Evolutionary conservation across 1,140 invertebrate species (phyloP), one percentile per base, ranked within the genome.

Genomic region (Drosophila malerkotliana): DNA sequence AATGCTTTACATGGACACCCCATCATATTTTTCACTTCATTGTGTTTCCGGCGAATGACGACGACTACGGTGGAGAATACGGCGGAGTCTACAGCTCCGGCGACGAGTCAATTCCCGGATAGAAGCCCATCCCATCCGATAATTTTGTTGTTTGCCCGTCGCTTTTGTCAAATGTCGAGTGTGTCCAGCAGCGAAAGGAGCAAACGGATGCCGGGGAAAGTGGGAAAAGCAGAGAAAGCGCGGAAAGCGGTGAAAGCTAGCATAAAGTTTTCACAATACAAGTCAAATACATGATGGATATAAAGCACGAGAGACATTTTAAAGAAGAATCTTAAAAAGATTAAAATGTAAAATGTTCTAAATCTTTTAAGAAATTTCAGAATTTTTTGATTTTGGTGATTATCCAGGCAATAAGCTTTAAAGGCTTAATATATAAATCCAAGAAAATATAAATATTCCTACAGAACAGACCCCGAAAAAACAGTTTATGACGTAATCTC

Each of bases 11-110:
- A 68, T 53, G 72, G 52, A 41, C 63, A 44, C 51, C 60, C 85
- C 79, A 88, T 88, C 84, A 88, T 88, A 88, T 88, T 88, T 88
- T 88, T 88, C 79, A 89, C 84, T 83, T 89, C 83, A 88, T 88
- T 88, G 83, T 88, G 83, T 73, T 87, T 78, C 66, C 82, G 73
- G 63, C 51, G 49, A 45, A 39, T n/a, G 47, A 68, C 3, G 10
- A 10, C 12, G 10, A 28, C 26, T 5, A 28, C 26, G 21, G 21
- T 0, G 32, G 3, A 9, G 32, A 34, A 34, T 37, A 37, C 34
- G 10, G 2, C 34, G 34, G 34, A 37, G 34, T 37, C 34, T 37
- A 4, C 10, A 10, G 4, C 59, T 64, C 26, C 37, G 24, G 37
- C 52, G 32, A 52, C 28, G 56, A 49, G 54, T 56, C 34, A 53